Evolutionary conservation across 2,113 vertebrate species (phyloP).

Genomic region (Stegostoma tigrinum): DNA sequence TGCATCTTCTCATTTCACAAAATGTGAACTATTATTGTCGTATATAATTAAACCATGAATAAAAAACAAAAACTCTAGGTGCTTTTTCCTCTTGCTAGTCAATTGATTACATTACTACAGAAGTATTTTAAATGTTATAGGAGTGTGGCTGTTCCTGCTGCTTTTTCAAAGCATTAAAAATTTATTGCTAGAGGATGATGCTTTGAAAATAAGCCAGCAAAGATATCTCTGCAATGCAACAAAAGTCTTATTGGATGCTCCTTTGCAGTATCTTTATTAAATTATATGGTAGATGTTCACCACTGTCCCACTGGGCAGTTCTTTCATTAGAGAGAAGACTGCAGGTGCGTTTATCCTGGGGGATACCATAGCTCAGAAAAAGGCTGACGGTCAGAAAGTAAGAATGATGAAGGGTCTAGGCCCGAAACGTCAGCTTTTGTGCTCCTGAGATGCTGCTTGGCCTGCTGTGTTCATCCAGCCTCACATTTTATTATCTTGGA

Average conservation of each 20-base stretch:
- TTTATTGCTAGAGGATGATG: background rate
- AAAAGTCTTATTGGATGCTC: background rate
- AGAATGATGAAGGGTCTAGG: too few relatives aligned
- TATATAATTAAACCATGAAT: background rate
- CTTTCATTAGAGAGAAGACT: too few relatives aligned
- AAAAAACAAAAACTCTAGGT: background rate
- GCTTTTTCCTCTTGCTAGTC: background rate
- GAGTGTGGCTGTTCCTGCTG: slow-evolving; percentile 1
- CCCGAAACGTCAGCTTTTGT: too few relatives aligned
- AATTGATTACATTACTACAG: background rate
- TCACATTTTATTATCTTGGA: too few relatives aligned
- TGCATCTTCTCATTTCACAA: background rate
- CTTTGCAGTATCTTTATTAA: background rate
- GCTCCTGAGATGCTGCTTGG: too few relatives aligned
- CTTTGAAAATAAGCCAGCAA: background rate
- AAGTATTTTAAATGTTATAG: background rate
- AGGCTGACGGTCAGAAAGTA: too few relatives aligned
- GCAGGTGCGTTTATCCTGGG: too few relatives aligned
- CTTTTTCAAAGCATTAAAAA: slow-evolving; percentile 19
- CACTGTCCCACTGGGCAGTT: too few relatives aligned
- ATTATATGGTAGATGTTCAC: too few relatives aligned
- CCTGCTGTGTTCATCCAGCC: too few relatives aligned
- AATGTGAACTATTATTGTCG: background rate
- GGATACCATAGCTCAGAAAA: too few relatives aligned
- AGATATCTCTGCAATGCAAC: background rate